Evolutionary conservation across 2,888 invertebrate species (phyloP), one percentile per base, ranked within the genome.

Genomic region (Cryptus armator): DNA sequence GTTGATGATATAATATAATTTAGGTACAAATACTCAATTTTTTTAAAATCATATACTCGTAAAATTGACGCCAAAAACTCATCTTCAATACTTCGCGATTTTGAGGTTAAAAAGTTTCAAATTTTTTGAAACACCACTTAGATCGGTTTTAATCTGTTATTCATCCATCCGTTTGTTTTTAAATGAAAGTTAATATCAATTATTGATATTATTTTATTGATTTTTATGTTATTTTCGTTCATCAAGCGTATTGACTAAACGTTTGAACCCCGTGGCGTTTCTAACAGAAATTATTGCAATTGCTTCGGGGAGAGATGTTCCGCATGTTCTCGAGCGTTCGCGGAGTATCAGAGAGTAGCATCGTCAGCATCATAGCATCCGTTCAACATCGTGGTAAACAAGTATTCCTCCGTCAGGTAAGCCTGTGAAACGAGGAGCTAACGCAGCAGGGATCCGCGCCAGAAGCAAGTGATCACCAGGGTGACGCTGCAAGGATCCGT

Each of bases 351-450:
- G 56, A 29, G 66, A 72, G 78, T 66, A 66, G 72, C 72, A 66
- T 72, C 72, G 72, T 53, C 72, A 74, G 80, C 68, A 68, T 46
- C 67, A 51, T 67, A 37, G 64, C 46, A 48, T 74, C 62, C 46
- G 59, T 59, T 74, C 56, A 32, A 2, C 19, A 64, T 64, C 62
- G 79, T 9, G 37, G 71, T 71, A 79, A 79, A 79, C 79, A 79
- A 71, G 64, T 64, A 37, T 64, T 62, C 32, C 9, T 24, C 16
- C n/a, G 32, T 48, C 29, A 62, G 56, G 56, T 51, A 71, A 71
- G 62, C 64, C 68, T 9, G 56, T 24, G 46, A 16, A 29, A 43
- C 44, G 72, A 46, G 43, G 24, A 74, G 59, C 72, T 24, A 77
- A 29, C 56, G 44, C 44, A n/a, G 67, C 62, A 59, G 56, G 37